A percentile compares a stretch with the other conserved stretches of the same genome.
phyloP scores from a whole-genome alignment of 2,797 vertebrate species.

The Lateolabrax maculatus region DNA sequence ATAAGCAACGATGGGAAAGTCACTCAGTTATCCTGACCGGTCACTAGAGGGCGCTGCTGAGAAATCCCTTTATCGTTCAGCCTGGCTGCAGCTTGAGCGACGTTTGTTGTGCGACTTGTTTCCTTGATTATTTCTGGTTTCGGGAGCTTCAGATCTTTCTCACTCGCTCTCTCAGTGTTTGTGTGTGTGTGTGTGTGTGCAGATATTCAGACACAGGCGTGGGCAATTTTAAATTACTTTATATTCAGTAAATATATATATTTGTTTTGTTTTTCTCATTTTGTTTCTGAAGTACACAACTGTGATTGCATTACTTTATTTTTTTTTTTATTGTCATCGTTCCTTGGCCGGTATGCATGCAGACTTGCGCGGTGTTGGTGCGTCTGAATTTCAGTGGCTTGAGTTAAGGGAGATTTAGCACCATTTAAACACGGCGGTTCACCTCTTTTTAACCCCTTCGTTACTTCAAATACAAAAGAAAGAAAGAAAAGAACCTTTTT shows the following conservation, averaged over 20 bases:
- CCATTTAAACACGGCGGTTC: constrained; percentile 59
- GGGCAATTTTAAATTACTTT: neutral
- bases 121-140: constrained; percentile 37
- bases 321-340: neutral
- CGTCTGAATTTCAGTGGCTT: neutral
- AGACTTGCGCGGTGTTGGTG: neutral
- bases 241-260: neutral
- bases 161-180: neutral
- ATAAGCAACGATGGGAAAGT: constrained; percentile 7
- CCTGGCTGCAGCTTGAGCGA: neutral
- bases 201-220: neutral
- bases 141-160: constrained; percentile 6
- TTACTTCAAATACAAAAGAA: constrained; percentile 83
- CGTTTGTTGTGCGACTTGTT: constrained; percentile 34
- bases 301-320: neutral
- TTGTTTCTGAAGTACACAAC: neutral
- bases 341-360: no score
- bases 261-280: neutral
- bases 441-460: constrained; percentile 1
- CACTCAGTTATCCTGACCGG: constrained; percentile 2
- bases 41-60: constrained; percentile 75
- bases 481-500: neutral
- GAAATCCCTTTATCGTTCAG: neutral
- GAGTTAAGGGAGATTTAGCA: constrained; percentile 63
- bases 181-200: constrained; percentile 1